Evolutionary conservation across 2,888 invertebrate genomes (phyloP).

Genomic region (Mesoligia furuncula): DNA sequence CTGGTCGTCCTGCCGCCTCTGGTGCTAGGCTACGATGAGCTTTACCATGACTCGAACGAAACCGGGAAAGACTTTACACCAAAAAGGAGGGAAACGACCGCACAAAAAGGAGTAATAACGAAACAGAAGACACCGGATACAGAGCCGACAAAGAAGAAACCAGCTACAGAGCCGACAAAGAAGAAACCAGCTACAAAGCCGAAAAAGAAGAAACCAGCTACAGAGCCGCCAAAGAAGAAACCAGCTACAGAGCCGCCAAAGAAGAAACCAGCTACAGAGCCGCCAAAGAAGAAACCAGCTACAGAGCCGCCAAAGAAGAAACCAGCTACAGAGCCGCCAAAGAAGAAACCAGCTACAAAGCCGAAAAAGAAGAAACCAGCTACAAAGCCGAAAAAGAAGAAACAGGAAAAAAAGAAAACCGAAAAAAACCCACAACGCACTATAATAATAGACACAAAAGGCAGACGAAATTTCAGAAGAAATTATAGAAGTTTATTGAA

Average conservation of each 20-base stretch:
- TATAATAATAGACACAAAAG: conserved; percentile 40
- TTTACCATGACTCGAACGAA: conserved; percentile 67
- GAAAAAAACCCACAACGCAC: neutral
- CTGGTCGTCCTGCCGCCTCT: conserved; percentile 82
- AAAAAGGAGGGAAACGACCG: neutral
- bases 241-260: too few species aligned
- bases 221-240: neutral
- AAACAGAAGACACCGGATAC: neutral
- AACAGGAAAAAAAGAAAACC: too few species aligned
- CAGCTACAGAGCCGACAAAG: neutral
- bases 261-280: too few species aligned
- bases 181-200: too few species aligned
- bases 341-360: neutral
- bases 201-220: neutral
- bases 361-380: too few species aligned
- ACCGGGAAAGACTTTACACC: neutral
- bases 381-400: too few species aligned
- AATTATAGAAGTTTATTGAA: conserved; percentile 38
- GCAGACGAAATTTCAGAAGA: conserved; percentile 24
- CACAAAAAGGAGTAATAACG: neutral
- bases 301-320: too few species aligned
- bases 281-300: too few species aligned
- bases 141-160: neutral
- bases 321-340: too few species aligned
- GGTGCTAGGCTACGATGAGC: conserved; percentile 82